Base-by-base conservation (phyloP, 1,140 invertebrate genomes). In the Vollenhovia emeryi region DNA sequence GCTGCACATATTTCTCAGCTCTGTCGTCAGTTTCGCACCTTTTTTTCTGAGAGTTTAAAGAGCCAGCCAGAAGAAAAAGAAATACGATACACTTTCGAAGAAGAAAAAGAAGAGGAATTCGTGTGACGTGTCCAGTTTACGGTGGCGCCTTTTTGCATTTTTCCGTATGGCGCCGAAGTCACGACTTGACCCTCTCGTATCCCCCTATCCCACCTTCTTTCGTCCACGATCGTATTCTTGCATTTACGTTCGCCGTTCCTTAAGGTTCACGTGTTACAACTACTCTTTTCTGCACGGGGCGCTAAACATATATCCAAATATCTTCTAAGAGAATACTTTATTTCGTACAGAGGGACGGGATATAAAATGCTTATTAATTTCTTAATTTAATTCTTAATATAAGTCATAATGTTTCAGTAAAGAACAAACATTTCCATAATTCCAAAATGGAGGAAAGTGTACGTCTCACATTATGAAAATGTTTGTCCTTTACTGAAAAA, bases 81-180 rank as follows among this genome's bases (percentile, higher is more conserved):
- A 45, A 43, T n/a, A 18, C 11, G 30, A 66, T 52, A 64, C 27
- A 33, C 36, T 18, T 13, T 18, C 13, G 24, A 79, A 59, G 50
- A 45, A 79, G 66, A 79, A 60, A 64, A 66, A 68, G 60, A 48
- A 36, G 18, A 69, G 50, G 13, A 48, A n/a, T 36, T 75, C 57
- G 74, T 71, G 71, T 82, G 87, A 91, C 87, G 89, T 90, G 55
- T 91, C 86, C 91, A 88, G 43, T 83, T 88, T 92, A 92, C 87
- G 84, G 86, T 89, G 89, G 88, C 88, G 84, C 88, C 90, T 92
- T 91, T 93, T 92, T 92, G 87, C 89, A 89, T 92, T 93, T 91
- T 92, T 89, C 86, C 83, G 18, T 64, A 86, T 73, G 79, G 79
- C 89, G 64, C 87, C 71, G 55, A 36, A 89, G 89, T 93, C 92